These are phyloP conservation scores for Drepanosiphum platanoidis DNA, from an alignment of 2,888 invertebrate species.

Conservation along the genomic window DNA sequence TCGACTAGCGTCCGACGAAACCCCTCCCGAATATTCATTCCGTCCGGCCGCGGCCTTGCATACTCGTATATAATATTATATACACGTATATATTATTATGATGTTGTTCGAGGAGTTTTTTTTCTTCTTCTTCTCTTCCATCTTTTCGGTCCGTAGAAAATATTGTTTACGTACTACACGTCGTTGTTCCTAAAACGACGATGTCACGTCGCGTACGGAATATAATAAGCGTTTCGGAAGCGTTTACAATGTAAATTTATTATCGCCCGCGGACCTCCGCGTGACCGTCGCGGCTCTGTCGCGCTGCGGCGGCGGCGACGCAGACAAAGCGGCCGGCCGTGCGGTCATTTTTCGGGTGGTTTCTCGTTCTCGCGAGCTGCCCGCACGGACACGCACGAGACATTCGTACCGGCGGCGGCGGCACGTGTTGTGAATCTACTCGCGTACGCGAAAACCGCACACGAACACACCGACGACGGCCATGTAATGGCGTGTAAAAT, in stretches of 20 bases:
- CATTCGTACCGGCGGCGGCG: too few species aligned
- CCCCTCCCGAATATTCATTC: too few species aligned
- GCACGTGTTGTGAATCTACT: neutral
- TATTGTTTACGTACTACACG: neutral
- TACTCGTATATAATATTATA: too few species aligned
- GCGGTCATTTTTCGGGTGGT: neutral
- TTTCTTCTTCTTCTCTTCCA: too few species aligned
- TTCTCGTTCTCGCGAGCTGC: neutral
- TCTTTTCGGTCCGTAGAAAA: too few species aligned
- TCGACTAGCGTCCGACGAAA: too few species aligned
- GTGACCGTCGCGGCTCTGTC: neutral
- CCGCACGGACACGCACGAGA: neutral
- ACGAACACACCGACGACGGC: neutral
- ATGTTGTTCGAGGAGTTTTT: too few species aligned
- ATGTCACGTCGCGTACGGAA: neutral
- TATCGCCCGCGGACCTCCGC: neutral
- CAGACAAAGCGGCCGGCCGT: neutral
- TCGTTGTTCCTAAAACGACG: neutral
- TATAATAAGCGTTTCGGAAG: slow-evolving; percentile 30
- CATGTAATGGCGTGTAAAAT: neutral
- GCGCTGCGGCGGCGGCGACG: neutral
- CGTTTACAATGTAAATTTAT: slow-evolving; percentile 16
- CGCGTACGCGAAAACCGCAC: neutral
- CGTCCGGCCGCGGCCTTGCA: too few species aligned
- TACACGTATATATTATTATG: too few species aligned